phyloP scores from a whole-genome alignment of 2,888 invertebrate species.

The Tridacna crocea region DNA sequence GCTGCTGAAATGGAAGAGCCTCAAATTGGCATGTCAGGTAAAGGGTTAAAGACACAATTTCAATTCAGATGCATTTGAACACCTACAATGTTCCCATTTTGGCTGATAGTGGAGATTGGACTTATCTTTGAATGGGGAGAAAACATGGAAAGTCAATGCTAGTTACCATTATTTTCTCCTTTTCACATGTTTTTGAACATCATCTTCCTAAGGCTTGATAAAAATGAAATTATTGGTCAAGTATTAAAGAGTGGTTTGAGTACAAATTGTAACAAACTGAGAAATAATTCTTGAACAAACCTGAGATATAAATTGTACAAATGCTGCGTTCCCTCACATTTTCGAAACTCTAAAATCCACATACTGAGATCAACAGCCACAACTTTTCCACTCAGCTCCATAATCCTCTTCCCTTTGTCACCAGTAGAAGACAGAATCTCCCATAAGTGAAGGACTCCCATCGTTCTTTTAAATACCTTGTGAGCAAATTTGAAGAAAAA shows the following conservation, averaged over 20 bases:
- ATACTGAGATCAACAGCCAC: constrained; percentile 95
- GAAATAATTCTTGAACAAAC: constrained; percentile 10
- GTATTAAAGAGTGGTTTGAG: too few species aligned
- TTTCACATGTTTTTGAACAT: neutral
- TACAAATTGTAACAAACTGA: too few species aligned
- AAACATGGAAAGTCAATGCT: neutral
- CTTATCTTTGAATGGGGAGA: too few species aligned
- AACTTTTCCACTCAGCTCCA: constrained; percentile 91
- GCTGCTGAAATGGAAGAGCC: too few species aligned
- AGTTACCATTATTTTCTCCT: neutral
- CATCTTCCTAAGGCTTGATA: too few species aligned
- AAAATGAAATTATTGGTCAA: too few species aligned
- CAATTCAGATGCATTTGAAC: too few species aligned
- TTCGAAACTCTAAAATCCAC: constrained; percentile 87
- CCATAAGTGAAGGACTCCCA: constrained; percentile 96
- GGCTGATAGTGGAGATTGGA: too few species aligned
- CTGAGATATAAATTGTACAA: constrained; percentile 40
- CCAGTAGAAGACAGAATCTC: constrained; percentile 90
- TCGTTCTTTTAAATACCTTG: constrained; percentile 82
- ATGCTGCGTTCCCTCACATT: constrained; percentile 6
- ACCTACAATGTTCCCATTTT: too few species aligned
- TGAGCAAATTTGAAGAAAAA: neutral
- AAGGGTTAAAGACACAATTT: too few species aligned
- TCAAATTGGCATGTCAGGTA: too few species aligned
- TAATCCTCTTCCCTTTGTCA: constrained; percentile 90